Base-by-base conservation (phyloP, 2,888 invertebrate genomes). In the Melanostoma scalare region DNA sequence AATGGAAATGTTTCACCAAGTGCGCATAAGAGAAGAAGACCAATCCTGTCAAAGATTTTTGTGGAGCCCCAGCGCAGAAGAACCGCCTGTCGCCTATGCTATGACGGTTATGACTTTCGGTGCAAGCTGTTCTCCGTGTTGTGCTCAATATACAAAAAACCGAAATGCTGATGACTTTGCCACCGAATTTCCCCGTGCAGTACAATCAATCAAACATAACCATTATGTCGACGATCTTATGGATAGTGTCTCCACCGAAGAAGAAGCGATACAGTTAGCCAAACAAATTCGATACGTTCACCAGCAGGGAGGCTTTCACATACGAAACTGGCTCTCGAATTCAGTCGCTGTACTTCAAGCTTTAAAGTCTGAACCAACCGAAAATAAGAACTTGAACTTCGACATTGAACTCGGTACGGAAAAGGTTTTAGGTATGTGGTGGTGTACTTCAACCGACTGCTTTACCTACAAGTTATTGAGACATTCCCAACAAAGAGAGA, bases 211-310 rank as follows among this genome's bases (percentile, higher is more conserved):
- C n/a, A 30, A 31, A 5, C 60, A 79, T 20, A 58, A 79, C 8
- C 85, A 86, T 10, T 67, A 53, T 48, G 86, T 88, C 50, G 79
- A 87, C 42, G 81, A 85, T 0, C 20, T 20, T 20, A 20, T 20
- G 20, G 20, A 20, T 20, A 20, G 20, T 20, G 20, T 20, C 20
- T 20, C 20, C 20, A 20, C 20, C 20, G 68, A 77, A 9, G 77
- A 81, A 52, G 85, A 86, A 52, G 86, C 86, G n/a, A 55, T 86
- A 52, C 9, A 50, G 6, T 31, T 85, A 6, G 78, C 68, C 4
- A 72, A 53, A 35, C 63, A 73, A 3, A 78, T 86, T 6, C 46
- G 40, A 6, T 48, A 58, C 3, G 30, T 86, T n/a, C 76, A 82
- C 38, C 36, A 20, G 20, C 20, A 20, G 20, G 20, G 20, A 20